Evolutionary conservation across 2,888 invertebrate genomes (phyloP).

Genomic region (Zootermopsis nevadensis): DNA sequence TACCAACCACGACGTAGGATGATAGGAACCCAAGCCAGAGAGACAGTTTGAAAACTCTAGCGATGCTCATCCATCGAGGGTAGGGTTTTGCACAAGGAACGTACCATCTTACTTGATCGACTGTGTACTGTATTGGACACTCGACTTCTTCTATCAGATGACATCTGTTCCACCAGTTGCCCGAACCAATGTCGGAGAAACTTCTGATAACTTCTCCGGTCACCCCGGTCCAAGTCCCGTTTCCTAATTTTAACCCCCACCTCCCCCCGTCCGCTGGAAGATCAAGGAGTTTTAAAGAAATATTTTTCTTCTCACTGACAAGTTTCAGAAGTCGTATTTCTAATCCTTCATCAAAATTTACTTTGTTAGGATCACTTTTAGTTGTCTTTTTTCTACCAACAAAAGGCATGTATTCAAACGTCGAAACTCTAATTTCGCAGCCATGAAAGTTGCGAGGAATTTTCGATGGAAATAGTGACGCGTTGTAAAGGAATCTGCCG

Average conservation of each 20-base stretch:
- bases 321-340: background rate
- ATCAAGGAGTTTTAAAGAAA: background rate
- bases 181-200: slow-evolving; percentile 4
- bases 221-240: slow-evolving; percentile 18
- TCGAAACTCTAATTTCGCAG: slow-evolving; percentile 10
- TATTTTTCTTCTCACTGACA: background rate
- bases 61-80: slow-evolving; percentile 19
- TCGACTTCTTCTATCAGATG: background rate
- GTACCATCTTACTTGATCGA: background rate
- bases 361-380: background rate
- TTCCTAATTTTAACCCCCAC: background rate
- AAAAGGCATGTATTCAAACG: background rate
- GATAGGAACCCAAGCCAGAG: slow-evolving; percentile 1
- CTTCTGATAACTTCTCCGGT: background rate
- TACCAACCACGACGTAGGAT: background rate
- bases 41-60: background rate
- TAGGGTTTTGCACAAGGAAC: slow-evolving; percentile 25
- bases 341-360: background rate
- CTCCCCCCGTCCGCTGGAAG: background rate
- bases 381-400: background rate
- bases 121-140: background rate
- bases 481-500: background rate
- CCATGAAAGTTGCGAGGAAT: background rate
- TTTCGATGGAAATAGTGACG: slow-evolving; percentile 7
- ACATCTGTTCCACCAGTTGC: background rate